Conservation (phyloP, 1,140 invertebrate genomes). For the Ladona fulva region DNA sequence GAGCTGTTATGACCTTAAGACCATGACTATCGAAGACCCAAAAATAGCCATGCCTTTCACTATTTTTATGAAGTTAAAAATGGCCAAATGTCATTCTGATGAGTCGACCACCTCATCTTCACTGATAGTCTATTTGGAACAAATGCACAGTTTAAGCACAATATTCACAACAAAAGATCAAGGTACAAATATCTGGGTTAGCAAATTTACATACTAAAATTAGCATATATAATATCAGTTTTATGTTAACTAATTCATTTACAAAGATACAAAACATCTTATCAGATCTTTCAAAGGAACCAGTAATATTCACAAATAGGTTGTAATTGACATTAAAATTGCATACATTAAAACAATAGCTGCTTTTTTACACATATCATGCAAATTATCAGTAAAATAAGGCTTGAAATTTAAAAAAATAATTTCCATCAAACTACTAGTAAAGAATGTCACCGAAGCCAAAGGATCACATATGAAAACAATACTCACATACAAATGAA, state of each 20-base stretch:
- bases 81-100: background rate
- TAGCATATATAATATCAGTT: constrained; percentile 4
- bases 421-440: background rate
- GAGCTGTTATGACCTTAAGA: background rate
- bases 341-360: background rate
- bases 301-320: background rate
- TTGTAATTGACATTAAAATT: background rate
- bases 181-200: background rate
- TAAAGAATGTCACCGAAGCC: background rate
- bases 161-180: background rate
- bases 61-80: background rate
- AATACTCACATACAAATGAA: background rate
- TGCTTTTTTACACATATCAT: background rate
- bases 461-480: background rate
- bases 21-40: background rate
- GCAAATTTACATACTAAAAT: background rate
- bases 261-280: constrained; percentile 10
- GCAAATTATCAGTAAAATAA: background rate
- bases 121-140: background rate
- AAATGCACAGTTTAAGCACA: constrained; percentile 4
- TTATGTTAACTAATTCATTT: constrained; percentile 8
- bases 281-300: constrained; percentile 1
- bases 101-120: background rate
- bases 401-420: background rate
- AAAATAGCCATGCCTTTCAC: background rate